phyloP scores from a whole-genome alignment of 1,140 invertebrate species.

The Archegozetes longisetosus region DNA sequence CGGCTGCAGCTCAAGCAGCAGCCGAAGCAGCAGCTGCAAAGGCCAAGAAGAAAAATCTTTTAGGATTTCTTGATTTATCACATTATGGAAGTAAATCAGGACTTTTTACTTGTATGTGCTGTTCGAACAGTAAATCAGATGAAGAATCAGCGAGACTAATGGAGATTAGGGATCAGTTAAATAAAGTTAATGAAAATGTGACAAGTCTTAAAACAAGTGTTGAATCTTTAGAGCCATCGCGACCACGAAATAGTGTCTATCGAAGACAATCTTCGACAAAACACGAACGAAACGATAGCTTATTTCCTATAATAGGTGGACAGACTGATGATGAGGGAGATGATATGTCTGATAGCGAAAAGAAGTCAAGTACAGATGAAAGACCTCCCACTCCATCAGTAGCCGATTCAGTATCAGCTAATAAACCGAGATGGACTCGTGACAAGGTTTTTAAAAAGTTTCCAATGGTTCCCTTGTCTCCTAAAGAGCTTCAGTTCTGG shows the following conservation, averaged over 20 bases:
- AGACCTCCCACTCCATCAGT: background rate
- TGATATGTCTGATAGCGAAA: constrained; percentile 29
- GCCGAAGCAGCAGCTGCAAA: constrained; percentile 23
- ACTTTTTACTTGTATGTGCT: background rate
- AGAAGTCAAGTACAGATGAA: background rate
- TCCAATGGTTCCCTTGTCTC: background rate
- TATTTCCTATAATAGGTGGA: background rate
- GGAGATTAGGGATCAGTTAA: background rate
- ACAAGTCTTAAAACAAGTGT: background rate
- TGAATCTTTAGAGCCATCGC: too few species aligned
- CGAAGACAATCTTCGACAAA: background rate
- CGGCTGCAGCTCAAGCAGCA: background rate
- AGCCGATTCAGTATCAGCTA: background rate
- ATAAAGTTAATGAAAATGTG: background rate
- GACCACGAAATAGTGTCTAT: background rate
- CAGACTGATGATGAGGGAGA: constrained; percentile 21
- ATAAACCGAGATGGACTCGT: background rate
- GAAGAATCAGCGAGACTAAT: background rate
- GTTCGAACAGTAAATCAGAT: background rate
- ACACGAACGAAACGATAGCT: background rate
- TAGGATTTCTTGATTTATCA: background rate
- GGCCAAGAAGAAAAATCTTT: constrained; percentile 23
- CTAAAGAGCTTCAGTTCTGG: constrained; percentile 67
- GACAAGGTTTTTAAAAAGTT: background rate
- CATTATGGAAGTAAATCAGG: background rate